phyloP scores from a whole-genome alignment of 2,797 vertebrate species.

The Salarias fasciatus region DNA sequence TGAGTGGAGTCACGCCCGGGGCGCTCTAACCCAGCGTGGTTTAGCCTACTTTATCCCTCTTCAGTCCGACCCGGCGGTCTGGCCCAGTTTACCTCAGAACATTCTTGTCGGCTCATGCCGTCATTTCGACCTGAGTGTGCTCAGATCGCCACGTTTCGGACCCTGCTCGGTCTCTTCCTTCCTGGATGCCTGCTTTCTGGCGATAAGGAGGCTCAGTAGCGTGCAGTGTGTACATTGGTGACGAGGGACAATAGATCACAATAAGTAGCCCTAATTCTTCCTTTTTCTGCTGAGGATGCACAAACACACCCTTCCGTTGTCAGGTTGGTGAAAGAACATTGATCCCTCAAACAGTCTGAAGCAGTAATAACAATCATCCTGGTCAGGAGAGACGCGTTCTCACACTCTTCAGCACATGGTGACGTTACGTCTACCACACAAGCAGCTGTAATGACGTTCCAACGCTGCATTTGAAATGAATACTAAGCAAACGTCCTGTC shows the following conservation, averaged over 20 bases:
- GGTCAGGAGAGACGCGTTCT: constrained; percentile 7
- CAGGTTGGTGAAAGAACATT: constrained; percentile 29
- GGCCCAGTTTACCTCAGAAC: constrained; percentile 25
- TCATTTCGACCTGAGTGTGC: constrained; percentile 26
- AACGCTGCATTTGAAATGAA: constrained; percentile 22
- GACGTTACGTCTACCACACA: background rate
- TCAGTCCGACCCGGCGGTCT: constrained; percentile 13
- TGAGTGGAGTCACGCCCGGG: constrained; percentile 21
- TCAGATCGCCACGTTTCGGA: constrained; percentile 51
- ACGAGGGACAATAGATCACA: constrained; percentile 48
- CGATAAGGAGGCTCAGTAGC: constrained; percentile 64
- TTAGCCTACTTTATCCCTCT: constrained; percentile 24
- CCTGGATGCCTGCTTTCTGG: constrained; percentile 55
- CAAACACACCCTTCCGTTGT: constrained; percentile 31
- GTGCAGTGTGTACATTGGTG: constrained; percentile 15
- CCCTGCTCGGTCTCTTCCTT: constrained; percentile 44
- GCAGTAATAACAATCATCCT: constrained; percentile 29
- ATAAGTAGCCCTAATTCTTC: constrained; percentile 29
- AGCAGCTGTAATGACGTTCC: background rate
- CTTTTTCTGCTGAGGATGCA: constrained; percentile 60
- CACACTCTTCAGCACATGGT: constrained; percentile 2
- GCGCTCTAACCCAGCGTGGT: constrained; percentile 13
- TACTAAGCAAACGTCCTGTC: constrained; percentile 18
- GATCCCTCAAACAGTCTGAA: constrained; percentile 30
- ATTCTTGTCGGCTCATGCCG: background rate